Percentiles rank a stretch among this genome's conserved stretches.
Conservation (phyloP, 2,888 invertebrate genomes). For the Eupeodes luniger region DNA sequence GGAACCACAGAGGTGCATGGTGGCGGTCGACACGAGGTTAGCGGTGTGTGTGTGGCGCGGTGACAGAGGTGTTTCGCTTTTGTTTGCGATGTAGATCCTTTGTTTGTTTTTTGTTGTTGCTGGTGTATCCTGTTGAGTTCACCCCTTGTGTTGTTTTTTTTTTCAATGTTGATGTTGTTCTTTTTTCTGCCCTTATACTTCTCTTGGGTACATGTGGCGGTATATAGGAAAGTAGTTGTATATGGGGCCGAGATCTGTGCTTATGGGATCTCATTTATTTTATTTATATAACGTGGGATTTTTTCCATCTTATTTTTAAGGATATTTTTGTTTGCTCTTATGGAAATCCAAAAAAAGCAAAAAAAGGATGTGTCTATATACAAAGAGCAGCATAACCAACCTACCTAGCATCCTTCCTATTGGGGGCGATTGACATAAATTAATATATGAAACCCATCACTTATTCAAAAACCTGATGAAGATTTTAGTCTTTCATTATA, state of each 20-base stretch:
- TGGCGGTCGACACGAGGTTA: not conserved
- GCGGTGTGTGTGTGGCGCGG: not conserved
- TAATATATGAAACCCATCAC: conserved; percentile 57
- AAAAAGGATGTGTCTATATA: not conserved
- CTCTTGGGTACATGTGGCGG: not conserved
- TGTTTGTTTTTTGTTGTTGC: conserved; percentile 51
- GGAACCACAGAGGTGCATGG: conserved; percentile 48
- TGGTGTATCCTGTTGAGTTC: conserved; percentile 53
- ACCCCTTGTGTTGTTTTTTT: conserved; percentile 28
- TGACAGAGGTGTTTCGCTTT: conserved; percentile 45
- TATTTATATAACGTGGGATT: conserved; percentile 56
- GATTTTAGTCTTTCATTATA: conserved; percentile 14
- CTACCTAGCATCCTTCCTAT: not conserved
- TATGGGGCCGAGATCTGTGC: conserved; percentile 60
- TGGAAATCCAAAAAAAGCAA: not conserved
- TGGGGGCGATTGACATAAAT: conserved; percentile 68
- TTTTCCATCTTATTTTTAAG: conserved; percentile 19
- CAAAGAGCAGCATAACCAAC: not conserved
- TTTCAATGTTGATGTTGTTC: conserved; percentile 2
- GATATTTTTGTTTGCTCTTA: not conserved
- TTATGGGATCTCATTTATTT: conserved; percentile 71
- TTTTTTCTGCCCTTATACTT: conserved; percentile 16
- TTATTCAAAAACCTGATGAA: conserved; percentile 27
- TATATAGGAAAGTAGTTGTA: not conserved
- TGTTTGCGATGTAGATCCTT: conserved; percentile 41